Evolutionary conservation across 2,888 invertebrate genomes (phyloP).

Genomic region (Folsomia manolachei): DNA sequence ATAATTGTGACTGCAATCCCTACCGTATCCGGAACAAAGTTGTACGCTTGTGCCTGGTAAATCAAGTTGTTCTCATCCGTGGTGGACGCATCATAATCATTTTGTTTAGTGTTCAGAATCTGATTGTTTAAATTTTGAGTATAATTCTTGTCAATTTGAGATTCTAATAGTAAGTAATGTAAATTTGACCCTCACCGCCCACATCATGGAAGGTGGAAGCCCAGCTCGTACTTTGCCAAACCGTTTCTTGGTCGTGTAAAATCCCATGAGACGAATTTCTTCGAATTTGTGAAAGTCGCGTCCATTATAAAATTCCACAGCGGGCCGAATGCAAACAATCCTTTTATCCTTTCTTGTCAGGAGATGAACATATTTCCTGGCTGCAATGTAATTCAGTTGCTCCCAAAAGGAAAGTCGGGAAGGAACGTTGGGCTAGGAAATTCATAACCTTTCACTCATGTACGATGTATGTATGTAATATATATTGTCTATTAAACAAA

Average conservation of each 20-base stretch:
- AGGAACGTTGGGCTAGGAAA: not conserved
- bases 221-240: not conserved
- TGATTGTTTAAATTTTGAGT: too few relatives aligned
- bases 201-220: not conserved
- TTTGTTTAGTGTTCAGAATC: not conserved
- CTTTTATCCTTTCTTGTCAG: constrained; percentile 32
- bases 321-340: constrained; percentile 35
- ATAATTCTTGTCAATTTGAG: too few relatives aligned
- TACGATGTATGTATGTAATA: too few relatives aligned
- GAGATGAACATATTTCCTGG: constrained; percentile 19
- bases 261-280: constrained; percentile 27
- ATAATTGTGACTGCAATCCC: too few relatives aligned
- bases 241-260: constrained; percentile 8
- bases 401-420: constrained; percentile 27
- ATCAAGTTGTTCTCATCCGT: not conserved
- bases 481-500: too few relatives aligned
- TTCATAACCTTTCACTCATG: too few relatives aligned
- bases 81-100: not conserved
- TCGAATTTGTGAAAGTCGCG: constrained; percentile 29
- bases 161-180: too few relatives aligned
- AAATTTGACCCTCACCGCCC: too few relatives aligned
- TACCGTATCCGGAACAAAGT: not conserved
- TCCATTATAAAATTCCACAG: constrained; percentile 31
- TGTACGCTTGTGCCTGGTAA: constrained; percentile 2
- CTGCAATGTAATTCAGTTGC: constrained; percentile 19